Evolutionary conservation across 2,888 invertebrate genomes (phyloP).

Genomic region (Strigamia crassipes): DNA sequence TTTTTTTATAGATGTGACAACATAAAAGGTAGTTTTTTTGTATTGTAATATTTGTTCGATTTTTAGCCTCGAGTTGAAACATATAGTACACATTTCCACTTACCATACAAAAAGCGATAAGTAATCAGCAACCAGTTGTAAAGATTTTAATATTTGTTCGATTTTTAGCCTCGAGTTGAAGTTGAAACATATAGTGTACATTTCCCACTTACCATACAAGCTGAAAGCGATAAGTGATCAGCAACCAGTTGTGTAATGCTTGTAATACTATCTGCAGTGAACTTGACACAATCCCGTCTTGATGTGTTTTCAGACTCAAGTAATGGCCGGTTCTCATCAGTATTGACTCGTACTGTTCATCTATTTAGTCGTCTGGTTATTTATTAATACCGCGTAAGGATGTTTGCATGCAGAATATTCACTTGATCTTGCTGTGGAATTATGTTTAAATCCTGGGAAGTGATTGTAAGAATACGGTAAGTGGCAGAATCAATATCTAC

Average conservation of each 20-base stretch:
- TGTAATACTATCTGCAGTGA: not conserved
- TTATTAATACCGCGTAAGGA: not conserved
- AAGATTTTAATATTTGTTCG: too few species aligned
- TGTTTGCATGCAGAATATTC: not conserved
- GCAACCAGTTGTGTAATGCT: not conserved
- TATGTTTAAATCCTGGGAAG: not conserved
- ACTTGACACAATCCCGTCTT: slow-evolving; percentile 17
- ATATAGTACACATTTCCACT: too few species aligned
- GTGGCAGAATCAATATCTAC: too few species aligned
- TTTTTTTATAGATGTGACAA: too few species aligned
- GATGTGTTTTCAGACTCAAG: not conserved
- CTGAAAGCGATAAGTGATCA: not conserved
- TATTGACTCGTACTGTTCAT: not conserved
- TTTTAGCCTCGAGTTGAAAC: too few species aligned
- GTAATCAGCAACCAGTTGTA: not conserved
- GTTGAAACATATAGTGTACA: too few species aligned
- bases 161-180: too few species aligned
- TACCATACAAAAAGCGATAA: not conserved
- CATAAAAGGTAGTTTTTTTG: too few species aligned
- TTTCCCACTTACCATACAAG: too few species aligned
- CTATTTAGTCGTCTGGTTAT: not conserved
- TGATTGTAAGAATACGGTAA: not conserved
- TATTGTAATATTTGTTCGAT: too few species aligned
- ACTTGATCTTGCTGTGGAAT: not conserved
- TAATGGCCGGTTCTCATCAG: not conserved